Percentiles rank a stretch among this genome's conserved stretches.
Conservation (phyloP, 2,888 invertebrate species). For the Griposia aprilina region DNA sequence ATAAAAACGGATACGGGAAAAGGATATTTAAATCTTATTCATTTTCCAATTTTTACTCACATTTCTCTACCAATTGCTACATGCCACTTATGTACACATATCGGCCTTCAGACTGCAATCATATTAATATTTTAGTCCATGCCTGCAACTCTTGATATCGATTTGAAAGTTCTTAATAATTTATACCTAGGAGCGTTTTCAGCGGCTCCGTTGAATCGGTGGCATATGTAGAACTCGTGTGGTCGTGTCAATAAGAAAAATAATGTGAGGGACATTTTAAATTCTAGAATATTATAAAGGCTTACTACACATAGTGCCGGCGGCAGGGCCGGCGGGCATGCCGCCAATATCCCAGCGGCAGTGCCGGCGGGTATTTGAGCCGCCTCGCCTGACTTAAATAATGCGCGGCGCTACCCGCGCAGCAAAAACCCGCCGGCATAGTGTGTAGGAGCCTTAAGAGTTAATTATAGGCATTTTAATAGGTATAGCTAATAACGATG, state of each 20-base stretch:
- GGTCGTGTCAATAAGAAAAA: background rate
- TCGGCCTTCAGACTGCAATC: conserved; percentile 28
- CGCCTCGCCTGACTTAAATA: no score
- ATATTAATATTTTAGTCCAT: conserved; percentile 35
- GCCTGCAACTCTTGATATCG: conserved; percentile 38
- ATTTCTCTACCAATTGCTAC: background rate
- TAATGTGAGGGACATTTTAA: conserved; percentile 1
- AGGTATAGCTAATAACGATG: background rate
- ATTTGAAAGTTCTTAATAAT: conserved; percentile 42
- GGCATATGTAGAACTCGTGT: background rate
- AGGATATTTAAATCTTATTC: background rate
- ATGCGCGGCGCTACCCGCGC: no score
- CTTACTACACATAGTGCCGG: no score
- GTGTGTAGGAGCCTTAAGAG: no score
- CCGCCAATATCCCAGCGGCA: no score
- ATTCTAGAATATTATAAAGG: background rate
- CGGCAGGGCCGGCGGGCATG: no score
- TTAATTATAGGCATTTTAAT: no score
- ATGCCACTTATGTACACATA: background rate
- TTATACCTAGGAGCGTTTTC: conserved; percentile 15
- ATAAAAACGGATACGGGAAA: background rate
- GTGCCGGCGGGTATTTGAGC: no score
- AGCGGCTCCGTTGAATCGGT: conserved; percentile 9
- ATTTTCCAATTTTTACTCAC: background rate
- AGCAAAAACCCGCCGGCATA: no score